A percentile compares a stretch with the other conserved stretches of the same genome.
phyloP scores from a whole-genome alignment of 2,888 invertebrate species.

The Busseola fusca region DNA sequence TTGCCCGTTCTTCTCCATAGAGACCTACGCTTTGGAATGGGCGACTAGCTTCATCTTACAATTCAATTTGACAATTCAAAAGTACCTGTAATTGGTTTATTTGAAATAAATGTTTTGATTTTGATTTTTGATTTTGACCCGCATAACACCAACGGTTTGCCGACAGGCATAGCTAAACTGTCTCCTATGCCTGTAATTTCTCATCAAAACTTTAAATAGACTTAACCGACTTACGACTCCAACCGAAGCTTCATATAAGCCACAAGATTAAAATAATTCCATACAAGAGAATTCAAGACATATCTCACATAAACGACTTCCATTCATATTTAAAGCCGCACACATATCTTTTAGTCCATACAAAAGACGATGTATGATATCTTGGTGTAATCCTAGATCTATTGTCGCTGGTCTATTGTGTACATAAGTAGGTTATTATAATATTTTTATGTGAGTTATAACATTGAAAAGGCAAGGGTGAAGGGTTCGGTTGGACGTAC shows the following conservation, averaged over 20 bases:
- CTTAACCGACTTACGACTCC: not conserved
- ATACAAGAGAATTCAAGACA: slow-evolving; percentile 7
- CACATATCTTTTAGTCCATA: not conserved
- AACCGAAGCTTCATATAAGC: not conserved
- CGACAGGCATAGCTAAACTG: not conserved
- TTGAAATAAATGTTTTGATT: too few species aligned
- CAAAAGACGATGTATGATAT: slow-evolving; percentile 34
- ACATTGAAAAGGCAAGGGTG: not conserved
- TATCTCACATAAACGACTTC: not conserved
- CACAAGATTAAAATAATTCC: not conserved
- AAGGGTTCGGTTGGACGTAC: not conserved
- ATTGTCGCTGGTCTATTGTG: slow-evolving; percentile 27
- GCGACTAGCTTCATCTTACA: too few species aligned
- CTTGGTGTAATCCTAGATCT: slow-evolving; percentile 36
- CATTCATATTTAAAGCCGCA: slow-evolving; percentile 19
- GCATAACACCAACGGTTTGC: not conserved
- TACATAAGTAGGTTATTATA: not conserved
- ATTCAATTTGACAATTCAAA: too few species aligned
- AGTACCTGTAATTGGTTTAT: too few species aligned
- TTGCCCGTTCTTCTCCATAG: too few species aligned
- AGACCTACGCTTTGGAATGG: too few species aligned
- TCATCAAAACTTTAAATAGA: not conserved
- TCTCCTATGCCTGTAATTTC: not conserved
- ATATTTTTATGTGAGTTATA: slow-evolving; percentile 8
- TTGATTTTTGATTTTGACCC: too few species aligned